phyloP scores from a whole-genome alignment of 2,113 vertebrate species.

The Felis catus region DNA sequence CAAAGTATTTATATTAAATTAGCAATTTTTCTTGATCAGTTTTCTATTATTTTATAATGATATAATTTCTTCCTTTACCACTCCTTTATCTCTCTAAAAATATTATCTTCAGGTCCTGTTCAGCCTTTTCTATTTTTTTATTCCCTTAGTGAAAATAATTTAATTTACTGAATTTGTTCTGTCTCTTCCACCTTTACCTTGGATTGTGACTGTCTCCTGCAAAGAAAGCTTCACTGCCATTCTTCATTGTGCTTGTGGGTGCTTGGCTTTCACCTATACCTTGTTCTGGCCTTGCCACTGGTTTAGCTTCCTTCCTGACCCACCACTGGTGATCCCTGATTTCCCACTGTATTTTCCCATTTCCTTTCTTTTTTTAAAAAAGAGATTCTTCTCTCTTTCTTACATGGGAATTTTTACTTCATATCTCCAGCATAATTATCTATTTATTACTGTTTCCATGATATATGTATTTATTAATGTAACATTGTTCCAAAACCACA shows the following conservation, averaged over 20 bases:
- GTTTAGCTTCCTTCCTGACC: background rate
- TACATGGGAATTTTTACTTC: background rate
- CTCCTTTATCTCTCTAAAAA: background rate
- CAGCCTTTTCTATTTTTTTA: background rate
- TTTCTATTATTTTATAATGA: background rate
- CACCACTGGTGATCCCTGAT: background rate
- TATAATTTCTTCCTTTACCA: background rate
- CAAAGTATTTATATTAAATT: background rate
- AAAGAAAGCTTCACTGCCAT: background rate
- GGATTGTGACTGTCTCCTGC: background rate
- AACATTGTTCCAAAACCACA: background rate
- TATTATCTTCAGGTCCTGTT: background rate
- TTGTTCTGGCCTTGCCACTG: background rate
- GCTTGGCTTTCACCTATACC: background rate
- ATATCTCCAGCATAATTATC: background rate
- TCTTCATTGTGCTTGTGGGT: background rate
- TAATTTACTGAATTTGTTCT: background rate
- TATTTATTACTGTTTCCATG: background rate
- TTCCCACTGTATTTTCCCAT: background rate
- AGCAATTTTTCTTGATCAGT: background rate
- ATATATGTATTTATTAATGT: background rate
- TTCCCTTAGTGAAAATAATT: background rate
- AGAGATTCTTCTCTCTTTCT: background rate
- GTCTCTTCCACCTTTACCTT: background rate
- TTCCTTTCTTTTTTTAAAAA: background rate